phyloP scores from a whole-genome alignment of 2,797 vertebrate genomes.

The Halcyon badia region DNA sequence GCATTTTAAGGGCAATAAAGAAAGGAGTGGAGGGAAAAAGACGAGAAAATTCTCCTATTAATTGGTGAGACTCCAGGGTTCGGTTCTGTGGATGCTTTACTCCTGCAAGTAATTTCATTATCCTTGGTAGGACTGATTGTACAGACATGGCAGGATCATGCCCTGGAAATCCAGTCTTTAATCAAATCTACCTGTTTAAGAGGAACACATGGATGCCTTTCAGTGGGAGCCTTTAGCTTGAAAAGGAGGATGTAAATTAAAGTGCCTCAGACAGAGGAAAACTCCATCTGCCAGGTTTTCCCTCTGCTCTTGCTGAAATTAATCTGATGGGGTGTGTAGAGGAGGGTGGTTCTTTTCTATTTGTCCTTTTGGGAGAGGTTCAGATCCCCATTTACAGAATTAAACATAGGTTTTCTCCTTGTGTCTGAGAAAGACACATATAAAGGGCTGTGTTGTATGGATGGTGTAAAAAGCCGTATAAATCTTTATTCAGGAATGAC shows the following conservation, averaged over 20 bases:
- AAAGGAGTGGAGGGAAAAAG: constrained; percentile 27
- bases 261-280: constrained; percentile 54
- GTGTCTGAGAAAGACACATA: background rate
- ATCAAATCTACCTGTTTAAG: constrained; percentile 67
- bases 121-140: constrained; percentile 26
- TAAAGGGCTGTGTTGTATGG: background rate
- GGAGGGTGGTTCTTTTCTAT: background rate
- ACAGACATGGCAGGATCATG: constrained; percentile 19
- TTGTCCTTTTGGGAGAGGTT: constrained; percentile 3
- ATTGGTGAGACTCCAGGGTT: constrained; percentile 51
- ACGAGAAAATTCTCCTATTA: constrained; percentile 55
- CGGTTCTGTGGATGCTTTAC: constrained; percentile 29
- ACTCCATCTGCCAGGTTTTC: constrained; percentile 67
- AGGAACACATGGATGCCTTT: constrained; percentile 55
- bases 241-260: constrained; percentile 50
- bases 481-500: background rate
- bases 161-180: constrained; percentile 63
- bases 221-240: constrained; percentile 44
- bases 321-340: background rate
- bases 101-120: constrained; percentile 56
- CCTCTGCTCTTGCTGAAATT: constrained; percentile 27
- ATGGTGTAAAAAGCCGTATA: background rate
- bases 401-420: background rate
- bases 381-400: background rate
- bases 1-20: constrained; percentile 80